Conservation (phyloP, 35 echinoderm and acorn worm species). For the Hemicentrotus pulcherrimus region DNA sequence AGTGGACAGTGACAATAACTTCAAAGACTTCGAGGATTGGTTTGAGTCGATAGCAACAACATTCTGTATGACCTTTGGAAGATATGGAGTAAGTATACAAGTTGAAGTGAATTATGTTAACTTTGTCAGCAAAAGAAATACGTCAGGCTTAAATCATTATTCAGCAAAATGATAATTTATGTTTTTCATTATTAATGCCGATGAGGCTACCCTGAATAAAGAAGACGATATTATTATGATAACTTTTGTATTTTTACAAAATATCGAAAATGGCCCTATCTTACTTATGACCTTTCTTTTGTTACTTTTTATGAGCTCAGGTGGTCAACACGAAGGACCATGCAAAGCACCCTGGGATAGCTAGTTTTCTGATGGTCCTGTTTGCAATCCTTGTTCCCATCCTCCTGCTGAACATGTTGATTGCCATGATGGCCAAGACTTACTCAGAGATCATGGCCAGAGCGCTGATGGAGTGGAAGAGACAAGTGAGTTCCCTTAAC, state of each 20-base stretch:
- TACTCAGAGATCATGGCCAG: slow-evolving; percentile 66
- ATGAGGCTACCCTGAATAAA: too few species aligned
- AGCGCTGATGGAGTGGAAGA: slow-evolving; percentile 69
- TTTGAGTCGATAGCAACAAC: slow-evolving; percentile 28
- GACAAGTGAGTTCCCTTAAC: slow-evolving; percentile 35
- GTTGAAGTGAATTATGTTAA: too few species aligned
- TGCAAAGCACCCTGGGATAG: not conserved
- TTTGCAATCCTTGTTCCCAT: slow-evolving; percentile 62
- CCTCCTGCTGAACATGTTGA: slow-evolving; percentile 67
- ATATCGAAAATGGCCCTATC: too few species aligned
- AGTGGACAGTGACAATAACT: not conserved
- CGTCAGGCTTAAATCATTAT: too few species aligned
- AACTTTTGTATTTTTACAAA: too few species aligned
- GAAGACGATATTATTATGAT: too few species aligned
- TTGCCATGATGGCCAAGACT: slow-evolving; percentile 70
- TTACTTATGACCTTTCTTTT: not conserved
- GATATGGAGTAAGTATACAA: slow-evolving; percentile 37
- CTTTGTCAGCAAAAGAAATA: too few species aligned
- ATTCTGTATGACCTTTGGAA: slow-evolving; percentile 48
- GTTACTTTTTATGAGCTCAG: not conserved
- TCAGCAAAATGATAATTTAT: too few species aligned
- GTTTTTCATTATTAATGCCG: too few species aligned
- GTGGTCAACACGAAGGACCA: slow-evolving; percentile 14
- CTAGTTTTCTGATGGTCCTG: slow-evolving; percentile 48
- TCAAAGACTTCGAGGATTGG: slow-evolving; percentile 12